Conservation (phyloP, 2,888 invertebrate species). For the Leucophenga maculata region DNA sequence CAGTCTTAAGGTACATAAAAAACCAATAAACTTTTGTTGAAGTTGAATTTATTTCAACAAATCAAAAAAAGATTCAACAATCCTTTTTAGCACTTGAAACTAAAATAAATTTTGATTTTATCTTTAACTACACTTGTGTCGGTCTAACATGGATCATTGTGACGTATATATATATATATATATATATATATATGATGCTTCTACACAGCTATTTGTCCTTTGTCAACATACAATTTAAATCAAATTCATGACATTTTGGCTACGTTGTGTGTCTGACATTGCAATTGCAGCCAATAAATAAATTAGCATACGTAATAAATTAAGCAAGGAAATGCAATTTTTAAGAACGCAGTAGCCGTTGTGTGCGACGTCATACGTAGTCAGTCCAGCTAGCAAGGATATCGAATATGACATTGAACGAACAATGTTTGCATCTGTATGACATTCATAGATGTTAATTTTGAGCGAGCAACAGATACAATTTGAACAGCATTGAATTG, state of each 20-base stretch:
- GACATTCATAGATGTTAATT: neutral
- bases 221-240: neutral
- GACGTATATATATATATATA: no score
- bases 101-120: no score
- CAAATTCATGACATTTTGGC: neutral
- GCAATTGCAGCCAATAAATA: constrained; percentile 58
- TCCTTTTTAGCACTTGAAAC: no score
- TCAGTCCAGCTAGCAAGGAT: neutral
- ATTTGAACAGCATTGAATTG: neutral
- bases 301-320: constrained; percentile 66
- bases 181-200: no score
- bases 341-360: constrained; percentile 48
- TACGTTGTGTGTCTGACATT: constrained; percentile 12
- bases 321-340: constrained; percentile 64
- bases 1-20: no score
- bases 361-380: neutral
- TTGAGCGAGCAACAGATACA: constrained; percentile 6
- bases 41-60: no score
- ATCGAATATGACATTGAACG: neutral
- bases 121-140: no score
- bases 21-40: no score
- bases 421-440: neutral
- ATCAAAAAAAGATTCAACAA: no score
- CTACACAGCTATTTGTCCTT: no score
- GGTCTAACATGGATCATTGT: no score